phyloP scores from a whole-genome alignment of 2,888 invertebrate species.

The Callyntrura sp. region DNA sequence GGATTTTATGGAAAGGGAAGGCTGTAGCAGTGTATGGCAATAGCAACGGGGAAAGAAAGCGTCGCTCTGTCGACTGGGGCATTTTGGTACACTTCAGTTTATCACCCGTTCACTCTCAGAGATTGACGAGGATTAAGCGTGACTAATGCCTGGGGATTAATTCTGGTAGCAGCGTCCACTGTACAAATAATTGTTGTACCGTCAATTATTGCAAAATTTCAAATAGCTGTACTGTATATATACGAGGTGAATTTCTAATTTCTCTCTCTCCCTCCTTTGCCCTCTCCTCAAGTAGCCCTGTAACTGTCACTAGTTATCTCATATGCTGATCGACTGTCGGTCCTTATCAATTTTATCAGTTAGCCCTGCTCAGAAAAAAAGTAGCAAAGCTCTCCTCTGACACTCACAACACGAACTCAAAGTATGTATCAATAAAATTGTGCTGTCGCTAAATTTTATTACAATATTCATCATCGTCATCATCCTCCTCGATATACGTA shows the following conservation, averaged over 20 bases:
- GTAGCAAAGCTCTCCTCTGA: conserved; percentile 27
- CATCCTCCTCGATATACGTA: neutral
- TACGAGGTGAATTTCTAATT: neutral
- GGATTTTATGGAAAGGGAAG: neutral
- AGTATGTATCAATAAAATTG: neutral
- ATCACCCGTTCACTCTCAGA: neutral
- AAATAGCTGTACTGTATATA: neutral
- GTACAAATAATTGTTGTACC: neutral
- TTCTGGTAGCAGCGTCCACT: neutral
- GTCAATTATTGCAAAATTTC: neutral
- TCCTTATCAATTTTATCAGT: conserved; percentile 50
- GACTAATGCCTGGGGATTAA: neutral
- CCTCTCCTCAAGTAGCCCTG: conserved; percentile 1
- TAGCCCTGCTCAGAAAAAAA: conserved; percentile 30
- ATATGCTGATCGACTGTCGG: neutral
- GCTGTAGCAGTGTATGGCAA: neutral
- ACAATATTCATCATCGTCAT: conserved; percentile 18
- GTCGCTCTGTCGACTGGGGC: neutral
- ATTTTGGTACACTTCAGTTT: neutral
- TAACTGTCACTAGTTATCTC: conserved; percentile 42
- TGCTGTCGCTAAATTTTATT: neutral
- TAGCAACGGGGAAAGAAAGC: neutral
- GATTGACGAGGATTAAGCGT: neutral
- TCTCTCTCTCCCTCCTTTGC: neutral
- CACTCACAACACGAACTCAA: conserved; percentile 18